Evolutionary conservation across 2,797 vertebrate genomes (phyloP), one percentile per base, ranked within the genome.

Genomic region (Falco biarmicus): DNA sequence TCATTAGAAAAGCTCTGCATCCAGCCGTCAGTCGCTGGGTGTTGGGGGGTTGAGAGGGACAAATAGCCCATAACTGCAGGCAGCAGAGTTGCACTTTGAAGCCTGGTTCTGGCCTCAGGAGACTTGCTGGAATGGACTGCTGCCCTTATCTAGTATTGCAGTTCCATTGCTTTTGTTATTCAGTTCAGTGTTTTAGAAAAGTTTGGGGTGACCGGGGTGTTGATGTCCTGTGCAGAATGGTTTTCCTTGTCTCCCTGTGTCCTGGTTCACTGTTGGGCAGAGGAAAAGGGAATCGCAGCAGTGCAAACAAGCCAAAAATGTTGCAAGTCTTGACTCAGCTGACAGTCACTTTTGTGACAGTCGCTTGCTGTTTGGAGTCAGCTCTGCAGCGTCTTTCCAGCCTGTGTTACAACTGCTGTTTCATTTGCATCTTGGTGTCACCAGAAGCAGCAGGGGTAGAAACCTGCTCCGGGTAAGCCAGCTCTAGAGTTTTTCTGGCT

Each of bases 401-500:
- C 50, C 75, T 54, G 8, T 7, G 15, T 61, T 59, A 88, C 57
- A 48, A 10, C 41, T 91, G 54, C 73, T 84, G 70, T 74, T 87
- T 89, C 29, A 26, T 86, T 93, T 89, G 47, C 56, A 41, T 73
- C 70, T 90, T 4, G 4, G 19, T 37, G 64, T 82, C 26, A 39
- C 80, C 54, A 87, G 66, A 92, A 84, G 48, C 80, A 92, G 48
- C 57, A 57, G 53, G 45, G 61, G 34, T 50, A 85, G 73, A 93
- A 95, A 57, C 61, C 61, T 89, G 45, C 41, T 66, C 50, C 81
- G 57, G 21, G 14, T 51, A 53, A 51, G 92, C 45, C 63, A 68
- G 37, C 51, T 31, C 31, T 6, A 28, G 59, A 85, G 43, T 22
- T 93, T 90, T 93, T 95, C 63, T 93, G 75, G 69, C 59, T 97